Conservation (phyloP, 2,797 vertebrate genomes). For the Dryobates pubescens region DNA sequence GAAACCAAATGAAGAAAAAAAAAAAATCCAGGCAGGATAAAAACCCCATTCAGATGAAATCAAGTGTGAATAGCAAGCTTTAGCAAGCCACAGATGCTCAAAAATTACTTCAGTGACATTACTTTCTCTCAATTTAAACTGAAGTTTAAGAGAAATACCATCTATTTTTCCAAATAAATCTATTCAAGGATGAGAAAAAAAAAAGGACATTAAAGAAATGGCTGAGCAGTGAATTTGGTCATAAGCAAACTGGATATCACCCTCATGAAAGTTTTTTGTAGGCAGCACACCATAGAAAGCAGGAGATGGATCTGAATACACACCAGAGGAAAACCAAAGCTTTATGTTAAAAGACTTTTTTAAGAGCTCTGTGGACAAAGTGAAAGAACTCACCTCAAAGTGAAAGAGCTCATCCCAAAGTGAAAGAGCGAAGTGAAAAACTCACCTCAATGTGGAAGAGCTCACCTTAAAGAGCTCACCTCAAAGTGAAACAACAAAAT, state of each 20-base stretch:
- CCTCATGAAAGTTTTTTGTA: not conserved
- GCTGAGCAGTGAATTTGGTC: not conserved
- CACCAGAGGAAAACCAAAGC: not conserved
- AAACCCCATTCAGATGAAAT: not conserved
- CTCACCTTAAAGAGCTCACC: no score
- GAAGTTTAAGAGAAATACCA: not conserved
- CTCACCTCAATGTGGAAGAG: no score
- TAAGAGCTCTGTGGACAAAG: not conserved
- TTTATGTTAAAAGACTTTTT: not conserved
- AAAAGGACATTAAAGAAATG: rapidly evolving
- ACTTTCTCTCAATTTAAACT: not conserved
- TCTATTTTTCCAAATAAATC: not conserved
- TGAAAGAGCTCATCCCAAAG: no score
- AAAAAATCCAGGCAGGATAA: not conserved
- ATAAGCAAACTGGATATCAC: not conserved
- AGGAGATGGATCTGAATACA: not conserved
- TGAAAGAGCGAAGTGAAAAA: no score
- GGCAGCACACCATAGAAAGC: not conserved
- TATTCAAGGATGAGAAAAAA: not conserved
- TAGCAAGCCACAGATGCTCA: not conserved
- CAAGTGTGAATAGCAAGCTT: not conserved
- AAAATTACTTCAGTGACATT: not conserved
- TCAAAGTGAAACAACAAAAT: no score
- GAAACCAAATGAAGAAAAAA: not conserved
- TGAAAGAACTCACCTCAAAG: no score